A percentile compares a stretch with the other conserved stretches of the same genome.
Evolutionary conservation across 2,113 vertebrate species (phyloP).

Genomic region (Puntigrus tetrazona): DNA sequence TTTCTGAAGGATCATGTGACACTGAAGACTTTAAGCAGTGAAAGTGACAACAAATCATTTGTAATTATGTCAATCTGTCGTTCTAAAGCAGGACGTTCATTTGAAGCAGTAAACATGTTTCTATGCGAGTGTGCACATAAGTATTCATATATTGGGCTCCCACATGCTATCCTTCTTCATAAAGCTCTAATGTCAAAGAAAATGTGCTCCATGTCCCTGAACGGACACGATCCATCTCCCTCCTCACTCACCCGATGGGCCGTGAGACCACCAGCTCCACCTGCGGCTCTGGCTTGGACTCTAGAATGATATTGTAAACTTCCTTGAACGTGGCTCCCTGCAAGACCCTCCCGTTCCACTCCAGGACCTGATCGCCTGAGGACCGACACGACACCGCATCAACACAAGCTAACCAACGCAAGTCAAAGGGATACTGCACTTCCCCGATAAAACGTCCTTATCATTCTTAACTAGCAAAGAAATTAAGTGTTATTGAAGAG

Average conservation of each 20-base stretch:
- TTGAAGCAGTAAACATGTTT: background rate
- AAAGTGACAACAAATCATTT: background rate
- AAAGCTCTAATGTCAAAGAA: constrained; percentile 6
- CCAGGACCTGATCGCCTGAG: constrained; percentile 94
- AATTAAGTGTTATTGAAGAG: too few species aligned
- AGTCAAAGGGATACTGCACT: background rate
- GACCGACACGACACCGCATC: background rate
- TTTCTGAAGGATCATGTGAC: too few species aligned
- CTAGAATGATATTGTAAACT: constrained; percentile 96
- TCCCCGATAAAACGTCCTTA: too few species aligned
- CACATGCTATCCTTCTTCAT: constrained; percentile 21
- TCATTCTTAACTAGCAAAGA: too few species aligned
- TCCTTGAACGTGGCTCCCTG: constrained; percentile 97
- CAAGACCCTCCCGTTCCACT: constrained; percentile 91
- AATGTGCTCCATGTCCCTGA: constrained; percentile 23
- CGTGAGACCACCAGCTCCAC: constrained; percentile 94
- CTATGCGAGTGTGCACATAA: background rate
- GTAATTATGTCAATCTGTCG: background rate
- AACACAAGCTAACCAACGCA: too few species aligned
- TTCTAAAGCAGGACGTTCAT: background rate
- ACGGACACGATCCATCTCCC: constrained; percentile 15
- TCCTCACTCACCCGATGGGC: constrained; percentile 82
- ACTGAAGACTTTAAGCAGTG: background rate
- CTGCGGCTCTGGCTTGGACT: constrained; percentile 94
- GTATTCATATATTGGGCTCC: constrained; percentile 18